Percentiles rank a stretch among this genome's conserved stretches.
These are phyloP conservation scores for Lasioglossum baleicum DNA, from an alignment of 1,140 invertebrate genomes.

Conservation along the genomic window DNA sequence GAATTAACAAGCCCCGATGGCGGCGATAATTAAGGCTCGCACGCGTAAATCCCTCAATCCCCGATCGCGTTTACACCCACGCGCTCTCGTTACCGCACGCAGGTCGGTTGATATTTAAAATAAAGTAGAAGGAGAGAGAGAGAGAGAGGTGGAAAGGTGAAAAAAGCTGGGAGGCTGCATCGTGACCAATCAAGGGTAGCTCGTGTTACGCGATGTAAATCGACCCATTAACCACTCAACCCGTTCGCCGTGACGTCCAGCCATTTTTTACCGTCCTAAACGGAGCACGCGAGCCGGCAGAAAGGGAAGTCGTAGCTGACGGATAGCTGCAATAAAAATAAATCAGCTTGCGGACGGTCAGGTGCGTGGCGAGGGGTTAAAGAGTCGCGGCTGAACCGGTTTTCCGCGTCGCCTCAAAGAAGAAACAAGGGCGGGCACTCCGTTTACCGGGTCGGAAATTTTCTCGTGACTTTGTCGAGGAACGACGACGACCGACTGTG, in stretches of 20 bases:
- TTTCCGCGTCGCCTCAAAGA: not conserved
- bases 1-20: not conserved
- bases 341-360: conserved; percentile 19
- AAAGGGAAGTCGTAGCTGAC: conserved; percentile 32
- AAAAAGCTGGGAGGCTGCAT: not conserved
- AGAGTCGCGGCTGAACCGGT: not conserved
- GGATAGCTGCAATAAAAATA: conserved; percentile 44
- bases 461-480: too few species aligned
- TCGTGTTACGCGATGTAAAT: conserved; percentile 39
- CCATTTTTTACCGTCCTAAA: conserved; percentile 34
- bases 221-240: conserved; percentile 35
- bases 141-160: too few species aligned
- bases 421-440: not conserved
- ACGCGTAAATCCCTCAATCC: not conserved
- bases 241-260: conserved; percentile 7
- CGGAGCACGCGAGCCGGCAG: conserved; percentile 1
- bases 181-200: conserved; percentile 18
- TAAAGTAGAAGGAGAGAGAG: not conserved
- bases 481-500: too few species aligned
- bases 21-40: conserved; percentile 2
- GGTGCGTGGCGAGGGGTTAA: conserved; percentile 23
- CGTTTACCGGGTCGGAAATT: too few species aligned
- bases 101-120: conserved; percentile 23
- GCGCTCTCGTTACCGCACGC: not conserved
- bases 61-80: not conserved